Conservation (phyloP, 2,113 vertebrate genomes). For the Microcebus ravelobensis region DNA sequence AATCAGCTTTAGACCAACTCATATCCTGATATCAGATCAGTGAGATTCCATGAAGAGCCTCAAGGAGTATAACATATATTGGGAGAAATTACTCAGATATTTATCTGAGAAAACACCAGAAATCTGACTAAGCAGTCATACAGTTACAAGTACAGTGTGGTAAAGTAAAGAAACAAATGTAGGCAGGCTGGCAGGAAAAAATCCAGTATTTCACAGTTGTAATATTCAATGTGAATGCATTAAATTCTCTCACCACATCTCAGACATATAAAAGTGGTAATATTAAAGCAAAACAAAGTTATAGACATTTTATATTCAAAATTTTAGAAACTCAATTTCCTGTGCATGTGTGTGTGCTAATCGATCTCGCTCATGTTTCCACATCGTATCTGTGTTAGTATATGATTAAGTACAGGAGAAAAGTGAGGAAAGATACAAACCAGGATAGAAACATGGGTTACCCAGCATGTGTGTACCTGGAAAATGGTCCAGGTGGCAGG, state of each 20-base stretch:
- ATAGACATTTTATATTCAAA: background rate
- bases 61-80: background rate
- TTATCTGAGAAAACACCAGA: background rate
- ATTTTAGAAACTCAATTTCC: background rate
- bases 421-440: background rate
- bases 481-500: background rate
- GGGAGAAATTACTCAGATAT: background rate
- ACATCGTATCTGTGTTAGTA: background rate
- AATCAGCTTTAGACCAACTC: background rate
- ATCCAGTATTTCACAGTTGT: background rate
- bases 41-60: background rate
- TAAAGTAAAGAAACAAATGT: slow-evolving; percentile 32
- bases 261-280: background rate
- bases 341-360: background rate
- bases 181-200: background rate
- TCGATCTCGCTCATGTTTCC: background rate
- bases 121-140: background rate
- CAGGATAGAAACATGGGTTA: background rate
- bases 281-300: background rate
- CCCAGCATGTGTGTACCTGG: background rate
- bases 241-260: slow-evolving; percentile 2
- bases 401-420: background rate
- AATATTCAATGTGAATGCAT: background rate
- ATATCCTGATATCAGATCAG: background rate
- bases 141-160: background rate